Evolutionary conservation across 1,140 invertebrate genomes (phyloP).

Genomic region (Zaprionus africanus): DNA sequence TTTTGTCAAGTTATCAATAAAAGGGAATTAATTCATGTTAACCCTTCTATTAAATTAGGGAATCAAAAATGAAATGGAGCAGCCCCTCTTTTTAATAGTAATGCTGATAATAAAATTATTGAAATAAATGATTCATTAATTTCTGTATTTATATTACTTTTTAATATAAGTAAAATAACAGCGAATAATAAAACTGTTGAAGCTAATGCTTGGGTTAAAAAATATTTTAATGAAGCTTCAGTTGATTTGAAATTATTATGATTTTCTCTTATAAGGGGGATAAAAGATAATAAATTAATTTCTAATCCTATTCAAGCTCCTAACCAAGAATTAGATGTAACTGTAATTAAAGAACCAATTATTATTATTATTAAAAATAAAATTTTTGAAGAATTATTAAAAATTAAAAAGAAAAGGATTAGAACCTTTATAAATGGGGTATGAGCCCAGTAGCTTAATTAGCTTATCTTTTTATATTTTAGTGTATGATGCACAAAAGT

Average conservation of each 20-base stretch:
- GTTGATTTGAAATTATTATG: slow-evolving; percentile 84
- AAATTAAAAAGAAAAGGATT: slow-evolving; percentile 85
- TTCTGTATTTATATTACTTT: slow-evolving; percentile 67
- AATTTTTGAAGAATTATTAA: slow-evolving; percentile 84
- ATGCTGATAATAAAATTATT: too few species aligned
- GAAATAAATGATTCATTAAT: slow-evolving; percentile 47
- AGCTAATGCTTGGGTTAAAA: slow-evolving; percentile 85
- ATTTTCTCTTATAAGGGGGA: slow-evolving; percentile 84
- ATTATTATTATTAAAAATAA: slow-evolving; percentile 85
- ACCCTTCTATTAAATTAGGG: too few species aligned
- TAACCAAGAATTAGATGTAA: slow-evolving; percentile 85
- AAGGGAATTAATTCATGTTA: too few species aligned
- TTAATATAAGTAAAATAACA: slow-evolving; percentile 82
- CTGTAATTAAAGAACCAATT: slow-evolving; percentile 85
- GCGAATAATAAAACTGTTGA: slow-evolving; percentile 85
- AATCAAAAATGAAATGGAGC: too few species aligned
- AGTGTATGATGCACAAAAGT: slow-evolving; percentile 85
- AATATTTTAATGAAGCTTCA: slow-evolving; percentile 85
- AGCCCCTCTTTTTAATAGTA: too few species aligned
- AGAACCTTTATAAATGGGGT: slow-evolving; percentile 84
- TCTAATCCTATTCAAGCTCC: slow-evolving; percentile 86
- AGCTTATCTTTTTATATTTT: slow-evolving; percentile 86
- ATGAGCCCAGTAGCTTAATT: slow-evolving; percentile 85
- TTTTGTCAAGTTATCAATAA: too few species aligned
- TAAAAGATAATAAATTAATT: slow-evolving; percentile 86